Conservation (phyloP, 2,797 vertebrate species). For the Pangasius mekongensis region DNA sequence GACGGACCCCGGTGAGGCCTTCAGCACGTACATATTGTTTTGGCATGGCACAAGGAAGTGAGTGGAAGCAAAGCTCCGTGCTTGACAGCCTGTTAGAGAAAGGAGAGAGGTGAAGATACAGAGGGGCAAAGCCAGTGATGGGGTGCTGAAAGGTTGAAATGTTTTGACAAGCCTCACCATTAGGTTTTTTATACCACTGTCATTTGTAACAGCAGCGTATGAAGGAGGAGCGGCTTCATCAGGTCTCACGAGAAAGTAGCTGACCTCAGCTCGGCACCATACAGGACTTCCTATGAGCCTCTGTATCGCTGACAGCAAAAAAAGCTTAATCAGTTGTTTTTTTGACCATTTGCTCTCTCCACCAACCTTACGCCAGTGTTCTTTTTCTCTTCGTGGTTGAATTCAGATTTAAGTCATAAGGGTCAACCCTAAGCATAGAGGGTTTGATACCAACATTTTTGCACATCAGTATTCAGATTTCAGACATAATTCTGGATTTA, state of each 20-base stretch:
- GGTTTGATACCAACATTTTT: neutral
- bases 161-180: constrained; percentile 40
- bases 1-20: constrained; percentile 8
- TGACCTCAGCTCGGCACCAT: neutral
- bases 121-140: neutral
- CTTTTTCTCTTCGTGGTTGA: neutral
- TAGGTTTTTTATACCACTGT: constrained; percentile 27
- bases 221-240: neutral
- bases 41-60: constrained; percentile 13
- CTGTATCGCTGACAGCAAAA: neutral
- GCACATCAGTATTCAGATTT: neutral
- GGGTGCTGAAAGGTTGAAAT: constrained; percentile 27
- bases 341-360: neutral
- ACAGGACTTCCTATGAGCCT: constrained; percentile 12
- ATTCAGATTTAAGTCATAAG: neutral
- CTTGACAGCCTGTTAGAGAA: constrained; percentile 25
- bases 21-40: constrained; percentile 24
- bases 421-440: neutral
- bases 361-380: neutral
- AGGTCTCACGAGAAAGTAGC: neutral
- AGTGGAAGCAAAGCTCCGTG: neutral
- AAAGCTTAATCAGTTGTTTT: neutral
- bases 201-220: neutral
- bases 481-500: neutral
- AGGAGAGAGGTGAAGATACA: constrained; percentile 1